Base-by-base conservation (phyloP, 2,113 vertebrate species). In the Takifugu flavidus region DNA sequence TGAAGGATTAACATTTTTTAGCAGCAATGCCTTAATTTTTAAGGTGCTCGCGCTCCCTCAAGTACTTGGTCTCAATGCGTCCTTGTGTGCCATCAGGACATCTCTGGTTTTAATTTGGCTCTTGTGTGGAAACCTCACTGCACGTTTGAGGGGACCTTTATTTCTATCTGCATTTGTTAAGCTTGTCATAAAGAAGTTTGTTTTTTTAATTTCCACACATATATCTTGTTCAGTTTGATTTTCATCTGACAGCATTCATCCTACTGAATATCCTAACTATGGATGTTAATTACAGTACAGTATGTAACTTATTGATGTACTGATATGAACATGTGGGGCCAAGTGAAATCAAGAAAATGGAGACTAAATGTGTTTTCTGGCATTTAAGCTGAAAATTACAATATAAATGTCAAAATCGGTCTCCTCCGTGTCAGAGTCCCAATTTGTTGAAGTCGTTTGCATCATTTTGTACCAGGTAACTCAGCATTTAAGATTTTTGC, bases 291-390 rank as follows among this genome's bases (percentile, higher is more conserved):
- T 82, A 78, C 82, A 79, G 82, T 84, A 60, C 77, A 75, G 75
- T 85, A 70, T 89, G 80, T 89, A 89, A 86, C 78, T 90, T 89
- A 89, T 91, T 88, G 65, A 86, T 86, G 87, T 89, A 76, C 78
- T 85, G 75, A 83, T 61, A 83, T 77, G 75, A 81, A 80, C 72
- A 73, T 44, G 78, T 70, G 72, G 77, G 74, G 73, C 64, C 63
- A 71, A 79, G 72, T 61, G 62, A 82, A 68, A 71, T 75, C 73
- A 76, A 82, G 79, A 82, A 75, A 79, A 50, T 20, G 64, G 67
- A 74, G 73, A 77, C 56, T 57, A 49, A 49, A 72, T 70, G 75
- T 85, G 68, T 87, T 74, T 70, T 80, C 82, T 85, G 88, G 86
- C 88, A 88, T 88, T 85, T 89, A 84, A 86, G 87, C 78, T 80